These are phyloP conservation scores for Zootermopsis nevadensis DNA, from an alignment of 2,888 invertebrate genomes.

Conservation along the genomic window DNA sequence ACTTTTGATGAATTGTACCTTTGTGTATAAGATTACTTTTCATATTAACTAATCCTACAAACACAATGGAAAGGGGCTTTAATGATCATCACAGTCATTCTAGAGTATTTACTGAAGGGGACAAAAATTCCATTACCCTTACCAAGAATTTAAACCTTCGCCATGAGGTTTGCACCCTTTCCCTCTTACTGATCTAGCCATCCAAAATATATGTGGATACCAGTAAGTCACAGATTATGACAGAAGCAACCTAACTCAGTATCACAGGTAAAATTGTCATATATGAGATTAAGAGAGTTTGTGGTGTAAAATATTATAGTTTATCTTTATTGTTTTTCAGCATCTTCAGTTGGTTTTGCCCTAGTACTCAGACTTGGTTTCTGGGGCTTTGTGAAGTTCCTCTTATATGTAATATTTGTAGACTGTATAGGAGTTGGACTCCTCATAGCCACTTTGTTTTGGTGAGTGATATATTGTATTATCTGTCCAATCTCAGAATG, in stretches of 20 bases:
- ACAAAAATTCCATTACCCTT: too few relatives aligned
- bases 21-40: too few relatives aligned
- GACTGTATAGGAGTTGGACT: constrained; percentile 93
- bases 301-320: background rate
- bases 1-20: too few relatives aligned
- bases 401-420: constrained; percentile 91
- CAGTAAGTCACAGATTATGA: background rate
- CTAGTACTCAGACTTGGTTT: constrained; percentile 78
- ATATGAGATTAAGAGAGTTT: background rate
- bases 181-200: too few relatives aligned
- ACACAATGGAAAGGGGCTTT: too few relatives aligned
- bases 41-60: too few relatives aligned
- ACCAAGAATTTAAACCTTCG: too few relatives aligned
- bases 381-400: constrained; percentile 80
- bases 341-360: constrained; percentile 91
- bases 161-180: too few relatives aligned
- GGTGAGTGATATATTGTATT: constrained; percentile 69
- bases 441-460: constrained; percentile 87
- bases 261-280: background rate
- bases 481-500: too few relatives aligned
- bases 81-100: too few relatives aligned
- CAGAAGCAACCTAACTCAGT: background rate
- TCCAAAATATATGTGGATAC: too few relatives aligned
- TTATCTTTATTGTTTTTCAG: constrained; percentile 66
- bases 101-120: too few relatives aligned